Conservation (phyloP, 2,888 invertebrate species). For the Hipparchia semele region DNA sequence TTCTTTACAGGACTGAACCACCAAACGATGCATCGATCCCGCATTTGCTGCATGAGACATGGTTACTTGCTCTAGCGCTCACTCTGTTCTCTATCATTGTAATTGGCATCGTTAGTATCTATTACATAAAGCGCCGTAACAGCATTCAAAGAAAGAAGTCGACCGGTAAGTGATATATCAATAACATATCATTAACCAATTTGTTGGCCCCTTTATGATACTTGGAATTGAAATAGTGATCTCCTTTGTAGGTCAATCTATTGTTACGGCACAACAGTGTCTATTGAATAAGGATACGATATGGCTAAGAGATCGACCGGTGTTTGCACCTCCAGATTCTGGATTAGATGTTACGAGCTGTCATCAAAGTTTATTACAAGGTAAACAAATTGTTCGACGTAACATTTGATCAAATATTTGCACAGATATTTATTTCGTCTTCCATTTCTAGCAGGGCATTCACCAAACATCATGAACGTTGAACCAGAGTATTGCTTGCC, state of each 20-base stretch:
- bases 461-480: conserved; percentile 72
- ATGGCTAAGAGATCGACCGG: conserved; percentile 75
- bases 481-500: conserved; percentile 78
- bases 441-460: conserved; percentile 65
- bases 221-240: conserved; percentile 66
- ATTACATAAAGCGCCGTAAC: conserved; percentile 71
- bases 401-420: conserved; percentile 8
- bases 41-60: conserved; percentile 74
- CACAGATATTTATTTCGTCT: not conserved
- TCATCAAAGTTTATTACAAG: conserved; percentile 76
- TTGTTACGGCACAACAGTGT: conserved; percentile 78
- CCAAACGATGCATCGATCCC: conserved; percentile 74
- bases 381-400: conserved; percentile 46
- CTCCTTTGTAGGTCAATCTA: conserved; percentile 75
- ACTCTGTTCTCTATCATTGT: conserved; percentile 69
- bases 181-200: conserved; percentile 34
- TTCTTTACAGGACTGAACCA: conserved; percentile 66
- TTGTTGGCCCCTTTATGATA: conserved; percentile 35
- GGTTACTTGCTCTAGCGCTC: conserved; percentile 72
- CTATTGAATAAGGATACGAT: conserved; percentile 80
- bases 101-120: conserved; percentile 72
- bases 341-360: conserved; percentile 70
- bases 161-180: conserved; percentile 58
- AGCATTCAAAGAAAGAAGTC: conserved; percentile 75
- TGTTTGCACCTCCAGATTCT: conserved; percentile 69